These are phyloP conservation scores for Rhabdomys dilectus DNA, from an alignment of 2,113 vertebrate species.

Conservation along the genomic window DNA sequence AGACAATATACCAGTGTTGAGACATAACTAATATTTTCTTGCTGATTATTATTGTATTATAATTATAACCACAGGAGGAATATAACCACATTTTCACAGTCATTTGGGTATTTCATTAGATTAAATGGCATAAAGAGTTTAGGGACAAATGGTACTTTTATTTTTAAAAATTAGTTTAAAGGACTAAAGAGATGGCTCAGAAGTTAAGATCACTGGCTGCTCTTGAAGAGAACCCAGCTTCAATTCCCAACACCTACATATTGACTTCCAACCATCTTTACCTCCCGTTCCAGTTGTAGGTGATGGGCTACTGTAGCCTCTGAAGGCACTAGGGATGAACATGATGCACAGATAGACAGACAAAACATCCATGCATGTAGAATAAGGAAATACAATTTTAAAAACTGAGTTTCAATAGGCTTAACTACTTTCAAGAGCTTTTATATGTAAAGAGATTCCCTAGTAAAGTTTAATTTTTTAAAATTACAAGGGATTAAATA, in stretches of 20 bases:
- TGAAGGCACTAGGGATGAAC: neutral
- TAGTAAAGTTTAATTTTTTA: constrained; percentile 24
- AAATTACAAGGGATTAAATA: neutral
- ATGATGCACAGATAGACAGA: neutral
- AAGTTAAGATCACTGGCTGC: neutral
- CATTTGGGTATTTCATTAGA: neutral
- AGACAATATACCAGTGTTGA: constrained; percentile 25
- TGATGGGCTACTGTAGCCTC: neutral
- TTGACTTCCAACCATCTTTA: neutral
- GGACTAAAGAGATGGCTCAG: neutral
- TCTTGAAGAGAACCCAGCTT: neutral
- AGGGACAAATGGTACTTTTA: constrained; percentile 32
- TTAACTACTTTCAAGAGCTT: constrained; percentile 37
- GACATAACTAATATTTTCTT: neutral
- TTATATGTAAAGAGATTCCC: constrained; percentile 26
- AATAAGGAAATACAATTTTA: neutral
- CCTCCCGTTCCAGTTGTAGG: neutral
- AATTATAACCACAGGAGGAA: neutral
- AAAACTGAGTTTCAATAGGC: neutral
- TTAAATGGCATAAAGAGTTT: constrained; percentile 23
- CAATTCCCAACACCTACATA: neutral
- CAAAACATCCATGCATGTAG: neutral
- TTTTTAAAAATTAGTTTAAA: neutral
- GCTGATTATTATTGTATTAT: neutral
- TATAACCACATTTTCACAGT: neutral